Evolutionary conservation across 2,888 invertebrate genomes (phyloP), one percentile per base, ranked within the genome.

Genomic region (Bhutanitis thaidina): DNA sequence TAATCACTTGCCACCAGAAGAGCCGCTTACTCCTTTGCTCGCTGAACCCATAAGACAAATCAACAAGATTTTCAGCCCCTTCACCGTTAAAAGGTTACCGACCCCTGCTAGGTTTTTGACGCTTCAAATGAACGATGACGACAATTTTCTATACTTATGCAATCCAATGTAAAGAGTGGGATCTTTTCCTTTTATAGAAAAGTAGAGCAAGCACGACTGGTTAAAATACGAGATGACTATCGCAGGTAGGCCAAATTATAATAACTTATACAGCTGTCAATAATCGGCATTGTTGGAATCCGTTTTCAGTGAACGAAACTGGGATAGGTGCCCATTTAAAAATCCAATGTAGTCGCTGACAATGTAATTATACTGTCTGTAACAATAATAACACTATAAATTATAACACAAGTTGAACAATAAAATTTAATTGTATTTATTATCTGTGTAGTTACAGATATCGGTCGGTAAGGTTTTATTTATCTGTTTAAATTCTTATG

Each of bases 371-470:
- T 27, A 27, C 1, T 27, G 27, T 5, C 27, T 7, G 8, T 27
- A 27, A 20, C 5, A 4, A 20, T 20, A 27, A 15, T 37, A 45
- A 29, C 25, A 13, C 8, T 12, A 46, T 46, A 38, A 46, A 46
- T 48, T 12, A 34, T n/a, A 4, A n/a, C 30, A 4, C 3, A n/a
- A 9, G 25, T 25, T 7, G 7, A 40, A 40, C 35, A 14, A 27
- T 34, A 14, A 27, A 48, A 35, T 25, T 14, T 20, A 47, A 38
- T 46, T 30, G 16, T 38, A 30, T 39, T 29, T 15, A 32, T 39
- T 32, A 39, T 39, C 30, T 38, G 32, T 46, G 32, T 32, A 25
- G 20, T 38, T 46, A 46, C 27, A 38, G 13, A 34, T 20, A n/a
- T 29, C n/a, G n/a, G 30, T 20, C 30, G 32, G 38, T 13, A 32